Percentiles rank a stretch among this genome's conserved stretches.
phyloP scores from a whole-genome alignment of 2,113 vertebrate genomes.

The Rhipidura dahli region DNA sequence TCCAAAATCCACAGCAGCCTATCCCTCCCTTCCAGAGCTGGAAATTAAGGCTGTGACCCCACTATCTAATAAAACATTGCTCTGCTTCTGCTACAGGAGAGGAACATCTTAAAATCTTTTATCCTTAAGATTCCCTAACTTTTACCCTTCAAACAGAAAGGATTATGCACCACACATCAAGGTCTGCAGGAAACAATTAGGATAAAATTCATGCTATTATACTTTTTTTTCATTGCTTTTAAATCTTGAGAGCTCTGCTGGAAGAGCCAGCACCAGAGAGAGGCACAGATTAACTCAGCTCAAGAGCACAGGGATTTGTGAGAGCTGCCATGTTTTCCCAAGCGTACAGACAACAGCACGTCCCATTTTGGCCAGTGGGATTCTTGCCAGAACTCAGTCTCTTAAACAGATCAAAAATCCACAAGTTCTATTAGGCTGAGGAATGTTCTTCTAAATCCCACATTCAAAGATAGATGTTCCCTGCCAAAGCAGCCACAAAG shows the following conservation, averaged over 20 bases:
- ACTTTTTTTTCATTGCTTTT: neutral
- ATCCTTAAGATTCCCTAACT: neutral
- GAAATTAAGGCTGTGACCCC: neutral
- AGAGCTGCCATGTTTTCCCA: neutral
- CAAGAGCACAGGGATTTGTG: neutral
- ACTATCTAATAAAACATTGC: neutral
- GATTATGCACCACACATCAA: neutral
- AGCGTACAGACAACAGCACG: neutral
- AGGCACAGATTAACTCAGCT: neutral
- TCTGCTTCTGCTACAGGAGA: neutral
- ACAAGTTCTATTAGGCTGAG: neutral
- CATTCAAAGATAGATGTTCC: accelerated
- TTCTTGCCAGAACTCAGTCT: neutral
- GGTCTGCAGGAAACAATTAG: neutral
- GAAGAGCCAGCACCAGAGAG: neutral
- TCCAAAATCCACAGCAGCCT: neutral
- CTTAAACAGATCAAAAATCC: neutral
- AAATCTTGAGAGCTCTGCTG: neutral
- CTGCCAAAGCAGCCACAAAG: neutral
- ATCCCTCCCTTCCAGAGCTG: neutral
- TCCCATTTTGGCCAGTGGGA: neutral
- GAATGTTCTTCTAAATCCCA: neutral
- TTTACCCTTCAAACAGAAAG: neutral
- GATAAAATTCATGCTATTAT: neutral
- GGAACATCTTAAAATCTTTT: neutral